phyloP scores from a whole-genome alignment of 53 echinoderm and acorn worm genomes.

The Arbacia lixula region DNA sequence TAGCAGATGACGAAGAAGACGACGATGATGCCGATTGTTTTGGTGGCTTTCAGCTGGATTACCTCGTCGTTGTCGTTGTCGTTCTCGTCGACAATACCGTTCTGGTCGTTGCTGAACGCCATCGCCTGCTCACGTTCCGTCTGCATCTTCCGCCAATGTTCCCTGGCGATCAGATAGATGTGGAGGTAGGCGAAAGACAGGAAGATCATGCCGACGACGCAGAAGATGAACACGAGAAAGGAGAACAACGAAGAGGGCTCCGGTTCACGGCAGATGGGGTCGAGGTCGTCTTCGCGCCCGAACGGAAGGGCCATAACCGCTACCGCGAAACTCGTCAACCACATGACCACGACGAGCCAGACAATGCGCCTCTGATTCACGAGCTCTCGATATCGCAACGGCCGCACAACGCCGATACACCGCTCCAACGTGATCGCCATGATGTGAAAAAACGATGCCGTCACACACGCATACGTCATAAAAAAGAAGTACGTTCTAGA shows the following conservation, averaged over 20 bases:
- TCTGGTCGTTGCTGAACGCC: neutral
- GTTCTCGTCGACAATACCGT: neutral
- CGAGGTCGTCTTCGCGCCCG: neutral
- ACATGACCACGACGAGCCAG: constrained; percentile 40
- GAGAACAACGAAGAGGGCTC: constrained; percentile 4
- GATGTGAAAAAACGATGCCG: constrained; percentile 67
- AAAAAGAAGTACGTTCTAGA: constrained; percentile 65
- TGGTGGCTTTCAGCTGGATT: constrained; percentile 66
- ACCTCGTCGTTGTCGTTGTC: constrained; percentile 4
- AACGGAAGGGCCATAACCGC: constrained; percentile 8
- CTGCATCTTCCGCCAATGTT: constrained; percentile 47
- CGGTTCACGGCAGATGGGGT: constrained; percentile 4
- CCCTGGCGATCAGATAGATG: constrained; percentile 62
- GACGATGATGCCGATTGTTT: constrained; percentile 67
- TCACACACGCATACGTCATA: constrained; percentile 56
- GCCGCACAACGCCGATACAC: constrained; percentile 52
- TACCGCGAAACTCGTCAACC: constrained; percentile 39
- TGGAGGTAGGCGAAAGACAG: constrained; percentile 64
- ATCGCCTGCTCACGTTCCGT: neutral
- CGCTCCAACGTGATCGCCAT: constrained; percentile 74
- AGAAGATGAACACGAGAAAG: constrained; percentile 35
- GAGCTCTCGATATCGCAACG: constrained; percentile 49
- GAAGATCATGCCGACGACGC: constrained; percentile 31
- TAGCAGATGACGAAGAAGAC: constrained; percentile 65
- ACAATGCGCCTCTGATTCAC: constrained; percentile 45